phyloP scores from a whole-genome alignment of 2,888 invertebrate species.

The Andrena haemorrhoa region DNA sequence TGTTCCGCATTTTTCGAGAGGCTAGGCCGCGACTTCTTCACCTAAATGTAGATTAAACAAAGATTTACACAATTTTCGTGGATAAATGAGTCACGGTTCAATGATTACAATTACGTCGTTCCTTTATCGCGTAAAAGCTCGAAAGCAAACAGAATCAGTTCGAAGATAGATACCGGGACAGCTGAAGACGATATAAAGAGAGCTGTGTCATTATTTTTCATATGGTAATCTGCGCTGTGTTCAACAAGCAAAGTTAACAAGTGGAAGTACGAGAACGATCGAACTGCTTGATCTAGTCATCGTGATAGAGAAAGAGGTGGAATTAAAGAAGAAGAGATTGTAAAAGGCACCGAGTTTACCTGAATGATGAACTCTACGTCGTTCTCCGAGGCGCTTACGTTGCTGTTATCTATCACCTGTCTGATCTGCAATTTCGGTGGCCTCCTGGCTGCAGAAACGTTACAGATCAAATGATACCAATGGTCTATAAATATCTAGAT shows the following conservation, averaged over 20 bases:
- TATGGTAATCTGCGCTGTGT: neutral
- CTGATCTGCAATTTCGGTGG: slow-evolving; percentile 81
- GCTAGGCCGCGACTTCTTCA: slow-evolving; percentile 74
- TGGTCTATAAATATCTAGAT: neutral
- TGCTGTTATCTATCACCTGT: slow-evolving; percentile 81
- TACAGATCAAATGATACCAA: neutral
- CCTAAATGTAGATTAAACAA: slow-evolving; percentile 55
- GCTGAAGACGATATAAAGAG: neutral
- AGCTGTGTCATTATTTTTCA: neutral
- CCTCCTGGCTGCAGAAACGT: slow-evolving; percentile 44
- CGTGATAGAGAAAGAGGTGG: no score
- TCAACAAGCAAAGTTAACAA: neutral
- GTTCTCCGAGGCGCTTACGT: slow-evolving; percentile 76
- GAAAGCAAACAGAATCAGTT: neutral
- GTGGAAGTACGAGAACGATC: neutral
- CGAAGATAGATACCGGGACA: neutral
- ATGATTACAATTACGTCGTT: neutral
- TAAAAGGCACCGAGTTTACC: slow-evolving; percentile 65
- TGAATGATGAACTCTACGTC: slow-evolving; percentile 83
- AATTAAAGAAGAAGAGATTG: no score
- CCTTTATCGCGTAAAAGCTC: slow-evolving; percentile 5
- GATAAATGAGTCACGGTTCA: neutral
- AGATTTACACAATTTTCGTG: slow-evolving; percentile 3
- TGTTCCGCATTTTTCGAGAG: slow-evolving; percentile 63
- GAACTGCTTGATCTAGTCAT: no score